Evolutionary conservation across 2,888 invertebrate genomes (phyloP), one percentile per base, ranked within the genome.

Genomic region (Stenurella melanura): DNA sequence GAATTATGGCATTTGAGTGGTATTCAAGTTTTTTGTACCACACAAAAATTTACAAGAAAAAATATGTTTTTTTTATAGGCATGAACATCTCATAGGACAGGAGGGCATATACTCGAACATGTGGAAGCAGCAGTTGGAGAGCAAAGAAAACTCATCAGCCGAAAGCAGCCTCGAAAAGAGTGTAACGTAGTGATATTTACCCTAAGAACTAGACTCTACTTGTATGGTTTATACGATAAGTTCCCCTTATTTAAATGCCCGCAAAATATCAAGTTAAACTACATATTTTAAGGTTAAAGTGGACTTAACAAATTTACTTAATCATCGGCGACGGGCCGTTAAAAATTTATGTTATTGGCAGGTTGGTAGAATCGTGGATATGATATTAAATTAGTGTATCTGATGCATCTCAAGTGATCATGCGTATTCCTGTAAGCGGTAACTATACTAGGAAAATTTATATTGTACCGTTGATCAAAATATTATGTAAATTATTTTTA

Each of bases 111-210:
- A 98, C 90, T 93, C 95, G 0, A 92, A 93, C 30, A 98, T 98
- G 98, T 98, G 98, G 98, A 93, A 94, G 82, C 95, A 97, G 82
- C 98, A 98, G 86, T 89, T 96, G 10, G 93, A 94, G 84, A 93
- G 83, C 75, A 86, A 86, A 74, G 85, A 84, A 1, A 85, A 81
- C 0, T 80, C 86, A n/a, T 84, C 83, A 18, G 56, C 78, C 15
- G 88, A 88, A 70, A 85, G 80, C 76, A 89, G 88, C 82, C 70
- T 86, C 58, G 87, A 87, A 76, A 83, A 83, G 67, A 87, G 85
- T 72, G 71, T 66, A 9, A 68, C 75, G 50, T 78, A 69, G 64
- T 58, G 30, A n/a, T 58, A 30, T 60, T 18, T 60, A 34, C 17
- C n/a, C 26, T 58, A 70, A 58, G 60, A 58, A 38, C 57, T 18